These are phyloP conservation scores for Noctilio leporinus DNA, from an alignment of 2,113 vertebrate genomes.

Conservation along the genomic window DNA sequence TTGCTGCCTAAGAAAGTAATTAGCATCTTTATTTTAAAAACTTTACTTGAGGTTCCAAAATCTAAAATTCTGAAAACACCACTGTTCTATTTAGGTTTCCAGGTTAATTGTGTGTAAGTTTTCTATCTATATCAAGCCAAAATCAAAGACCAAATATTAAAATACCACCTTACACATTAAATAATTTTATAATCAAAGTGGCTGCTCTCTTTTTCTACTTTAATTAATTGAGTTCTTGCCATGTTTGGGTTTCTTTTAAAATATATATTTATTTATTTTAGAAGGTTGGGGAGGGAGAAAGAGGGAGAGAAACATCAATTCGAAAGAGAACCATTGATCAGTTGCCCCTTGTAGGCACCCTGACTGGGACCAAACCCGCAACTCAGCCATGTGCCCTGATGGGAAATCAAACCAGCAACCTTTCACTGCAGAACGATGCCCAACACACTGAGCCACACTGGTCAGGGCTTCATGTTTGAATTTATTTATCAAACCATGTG, in stretches of 20 bases:
- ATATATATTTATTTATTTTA: not conserved
- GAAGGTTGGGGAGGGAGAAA: too few species aligned
- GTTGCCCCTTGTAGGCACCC: too few species aligned
- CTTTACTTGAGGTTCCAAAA: not conserved
- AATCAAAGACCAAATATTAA: constrained; percentile 15
- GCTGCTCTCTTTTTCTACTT: not conserved
- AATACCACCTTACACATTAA: not conserved
- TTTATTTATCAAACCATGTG: not conserved
- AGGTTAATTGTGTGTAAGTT: not conserved
- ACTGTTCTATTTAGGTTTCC: not conserved
- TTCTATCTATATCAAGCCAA: not conserved
- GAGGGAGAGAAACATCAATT: too few species aligned
- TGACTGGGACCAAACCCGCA: too few species aligned
- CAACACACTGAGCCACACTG: too few species aligned
- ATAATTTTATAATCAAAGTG: not conserved
- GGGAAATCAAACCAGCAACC: too few species aligned
- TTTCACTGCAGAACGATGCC: too few species aligned
- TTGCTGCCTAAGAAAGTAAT: not conserved
- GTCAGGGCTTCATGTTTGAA: not conserved
- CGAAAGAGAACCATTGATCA: too few species aligned
- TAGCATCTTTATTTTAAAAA: constrained; percentile 7
- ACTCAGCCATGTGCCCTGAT: too few species aligned
- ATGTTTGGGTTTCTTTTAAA: not conserved
- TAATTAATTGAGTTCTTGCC: not conserved
- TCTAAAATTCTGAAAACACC: constrained; percentile 12